phyloP scores from a whole-genome alignment of 2,113 vertebrate species.

The Callionymus lyra region DNA sequence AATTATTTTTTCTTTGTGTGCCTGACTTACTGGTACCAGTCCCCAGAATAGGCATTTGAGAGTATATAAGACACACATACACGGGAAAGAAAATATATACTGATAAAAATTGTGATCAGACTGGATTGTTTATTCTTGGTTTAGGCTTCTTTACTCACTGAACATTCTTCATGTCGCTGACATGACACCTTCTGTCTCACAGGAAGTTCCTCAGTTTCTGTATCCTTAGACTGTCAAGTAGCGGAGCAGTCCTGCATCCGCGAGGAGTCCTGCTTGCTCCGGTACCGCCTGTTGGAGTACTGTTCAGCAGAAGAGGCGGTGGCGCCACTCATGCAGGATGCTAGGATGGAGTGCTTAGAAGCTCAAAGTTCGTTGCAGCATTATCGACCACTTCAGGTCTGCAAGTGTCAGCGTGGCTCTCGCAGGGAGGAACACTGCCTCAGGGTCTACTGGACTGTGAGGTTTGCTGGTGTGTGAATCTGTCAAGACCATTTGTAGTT shows the following conservation, averaged over 20 bases:
- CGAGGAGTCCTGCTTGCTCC: conserved; percentile 67
- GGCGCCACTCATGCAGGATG: conserved; percentile 43
- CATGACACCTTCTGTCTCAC: conserved; percentile 6
- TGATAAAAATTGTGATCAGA: too few relatives aligned
- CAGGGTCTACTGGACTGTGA: conserved; percentile 79
- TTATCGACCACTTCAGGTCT: conserved; percentile 72
- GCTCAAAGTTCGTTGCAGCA: conserved; percentile 70
- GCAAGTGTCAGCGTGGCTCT: conserved; percentile 80
- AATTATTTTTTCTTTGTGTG: too few relatives aligned
- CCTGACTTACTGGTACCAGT: too few relatives aligned
- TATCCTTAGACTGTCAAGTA: conserved; percentile 67
- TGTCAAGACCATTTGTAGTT: too few relatives aligned
- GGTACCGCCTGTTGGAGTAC: conserved; percentile 71
- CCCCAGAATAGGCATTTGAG: too few relatives aligned
- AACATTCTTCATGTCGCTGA: background rate
- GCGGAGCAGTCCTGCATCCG: conserved; percentile 73
- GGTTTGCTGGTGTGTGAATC: conserved; percentile 66
- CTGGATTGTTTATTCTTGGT: too few relatives aligned
- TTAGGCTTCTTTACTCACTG: too few relatives aligned
- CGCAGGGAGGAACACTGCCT: conserved; percentile 80
- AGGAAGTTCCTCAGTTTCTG: conserved; percentile 44
- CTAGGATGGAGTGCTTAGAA: conserved; percentile 68
- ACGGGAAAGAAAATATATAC: too few relatives aligned
- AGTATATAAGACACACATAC: too few relatives aligned
- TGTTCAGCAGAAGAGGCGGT: conserved; percentile 65